Evolutionary conservation across 2,888 invertebrate genomes (phyloP), one percentile per base, ranked within the genome.

Genomic region (Netelia melanura): DNA sequence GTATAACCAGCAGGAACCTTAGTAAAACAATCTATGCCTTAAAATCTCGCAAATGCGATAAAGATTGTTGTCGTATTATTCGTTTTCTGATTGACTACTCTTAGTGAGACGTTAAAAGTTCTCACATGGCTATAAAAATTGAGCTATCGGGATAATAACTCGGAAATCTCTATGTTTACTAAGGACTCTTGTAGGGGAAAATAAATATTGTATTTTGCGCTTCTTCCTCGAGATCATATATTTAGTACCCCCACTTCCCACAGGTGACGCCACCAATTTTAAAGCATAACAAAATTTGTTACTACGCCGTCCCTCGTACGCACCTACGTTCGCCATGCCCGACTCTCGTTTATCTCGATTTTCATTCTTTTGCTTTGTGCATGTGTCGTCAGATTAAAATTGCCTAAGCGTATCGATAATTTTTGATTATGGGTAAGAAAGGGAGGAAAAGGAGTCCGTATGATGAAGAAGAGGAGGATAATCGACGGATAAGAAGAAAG

Each of bases 351-450:
- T 14, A 64, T 71, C 62, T 64, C 64, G 56, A 61, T 44, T 58
- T 65, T 81, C 76, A 81, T 81, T 81, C 54, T 81, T 82, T 71
- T 58, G 65, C 77, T 82, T 64, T 71, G 65, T 82, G 77, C 62
- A 30, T 5, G 77, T 77, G 82, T 78, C 71, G 64, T 64, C 70
- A 76, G 75, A 75, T 58, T 11, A 61, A 1, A 14, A 64, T 79
- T 56, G 79, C 25, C 52, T 44, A 79, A 64, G 23, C 54, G 44
- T 3, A 38, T 70, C 43, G n/a, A 71, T 52, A 76, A 68, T 67
- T 64, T 56, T 21, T 25, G 14, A 77, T 71, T 67, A 77, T 77
- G 70, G 70, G 70, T 52, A 79, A 70, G 30, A 75, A 80, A 78
- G 62, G 75, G 74, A 74, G 75, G 68, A 72, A 67, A 25, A 68